Percentiles rank a stretch among this genome's conserved stretches.
phyloP scores from a whole-genome alignment of 1,140 invertebrate species.

The Hormaphis cornu region DNA sequence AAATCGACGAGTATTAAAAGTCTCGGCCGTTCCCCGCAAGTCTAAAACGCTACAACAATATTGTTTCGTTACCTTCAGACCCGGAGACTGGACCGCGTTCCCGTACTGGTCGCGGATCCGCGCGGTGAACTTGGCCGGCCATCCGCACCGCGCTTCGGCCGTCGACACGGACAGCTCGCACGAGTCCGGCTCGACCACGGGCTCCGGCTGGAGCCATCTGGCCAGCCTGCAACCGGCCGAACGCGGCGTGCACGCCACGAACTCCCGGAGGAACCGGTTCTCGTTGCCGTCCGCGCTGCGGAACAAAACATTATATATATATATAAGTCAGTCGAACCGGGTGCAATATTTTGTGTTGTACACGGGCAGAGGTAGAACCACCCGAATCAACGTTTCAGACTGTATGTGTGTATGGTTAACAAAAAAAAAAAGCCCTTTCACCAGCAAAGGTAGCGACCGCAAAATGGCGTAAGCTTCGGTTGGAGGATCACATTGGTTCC shows the following conservation, averaged over 20 bases:
- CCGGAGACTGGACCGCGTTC: background rate
- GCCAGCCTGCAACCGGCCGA: slow-evolving; percentile 85
- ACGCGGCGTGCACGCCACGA: slow-evolving; percentile 71
- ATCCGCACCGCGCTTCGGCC: slow-evolving; percentile 9
- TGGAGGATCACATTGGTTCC: too few species aligned
- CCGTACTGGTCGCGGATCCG: slow-evolving; percentile 12
- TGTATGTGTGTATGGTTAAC: too few species aligned
- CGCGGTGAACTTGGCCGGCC: slow-evolving; percentile 5
- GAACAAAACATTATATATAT: background rate
- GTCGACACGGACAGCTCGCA: slow-evolving; percentile 52
- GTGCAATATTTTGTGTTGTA: too few species aligned
- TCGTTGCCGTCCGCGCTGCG: slow-evolving; percentile 75
- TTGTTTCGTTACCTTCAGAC: background rate
- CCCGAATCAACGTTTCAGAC: too few species aligned
- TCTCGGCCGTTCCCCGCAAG: too few species aligned
- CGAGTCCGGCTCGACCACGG: slow-evolving; percentile 76
- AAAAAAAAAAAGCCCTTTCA: too few species aligned
- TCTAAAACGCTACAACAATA: background rate
- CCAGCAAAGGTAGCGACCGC: too few species aligned
- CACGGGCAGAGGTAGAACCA: too few species aligned
- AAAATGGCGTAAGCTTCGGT: too few species aligned
- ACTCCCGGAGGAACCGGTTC: slow-evolving; percentile 86
- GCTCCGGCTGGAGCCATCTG: slow-evolving; percentile 87
- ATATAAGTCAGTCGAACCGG: too few species aligned
- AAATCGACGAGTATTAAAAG: too few species aligned